Evolutionary conservation across 2,888 invertebrate species (phyloP), one percentile per base, ranked within the genome.

Genomic region (Drosophila melanocephala): DNA sequence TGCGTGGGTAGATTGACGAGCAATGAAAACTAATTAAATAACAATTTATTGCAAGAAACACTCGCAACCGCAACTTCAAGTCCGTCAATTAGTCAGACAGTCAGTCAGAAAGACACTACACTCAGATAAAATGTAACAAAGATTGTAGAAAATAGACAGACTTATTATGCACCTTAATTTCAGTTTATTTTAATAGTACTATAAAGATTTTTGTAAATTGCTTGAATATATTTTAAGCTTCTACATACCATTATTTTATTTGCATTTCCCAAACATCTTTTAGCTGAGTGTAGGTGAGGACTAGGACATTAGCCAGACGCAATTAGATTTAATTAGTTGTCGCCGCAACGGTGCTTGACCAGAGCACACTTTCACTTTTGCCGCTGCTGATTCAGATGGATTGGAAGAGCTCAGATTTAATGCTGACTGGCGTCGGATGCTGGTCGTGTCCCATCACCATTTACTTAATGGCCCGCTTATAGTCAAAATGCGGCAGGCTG

Each of bases 301-400:
- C 53, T 39, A 26, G 51, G 53, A 47, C 50, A 52, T 35, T 50
- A 67, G 71, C 63, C 57, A 75, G 77, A 81, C 74, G 72, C 87
- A 89, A 89, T 89, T 87, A 89, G 83, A 81, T 81, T 89, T 89
- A 89, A 87, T 87, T 87, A 87, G 84, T 89, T 87, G 89, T 66
- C 83, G 70, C 81, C 87, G 61, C 87, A 83, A 67, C 64, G 79
- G 68, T 79, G 75, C 74, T 87, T 80, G 86, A 60, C 79, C 70
- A 50, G 42, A 19, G 37, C 58, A 37, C 44, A 62, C 53, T 64
- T 52, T 37, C 42, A 19, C 44, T 63, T 60, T 51, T 30, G 39
- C 16, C 30, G 19, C 53, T 58, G 67, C 79, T 83, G 84, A 87
- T 81, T 84, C 81, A 86, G 83, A 89, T 81, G 76, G 71, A 86